Conservation (phyloP, 1,140 invertebrate genomes). For the Drosophila pruinosa region DNA sequence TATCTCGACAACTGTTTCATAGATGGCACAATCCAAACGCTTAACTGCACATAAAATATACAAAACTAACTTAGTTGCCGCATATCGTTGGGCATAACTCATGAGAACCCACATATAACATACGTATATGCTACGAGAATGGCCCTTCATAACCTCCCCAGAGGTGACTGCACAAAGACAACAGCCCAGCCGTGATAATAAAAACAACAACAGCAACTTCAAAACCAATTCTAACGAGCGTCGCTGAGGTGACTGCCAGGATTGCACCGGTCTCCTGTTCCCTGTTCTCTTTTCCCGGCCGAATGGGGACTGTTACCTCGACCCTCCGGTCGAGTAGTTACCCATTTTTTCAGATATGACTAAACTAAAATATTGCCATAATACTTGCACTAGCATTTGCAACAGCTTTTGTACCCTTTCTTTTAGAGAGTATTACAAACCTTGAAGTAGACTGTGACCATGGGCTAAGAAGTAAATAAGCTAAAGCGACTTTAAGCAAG, state of each 20-base stretch:
- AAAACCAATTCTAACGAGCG: constrained; percentile 51
- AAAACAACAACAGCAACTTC: constrained; percentile 24
- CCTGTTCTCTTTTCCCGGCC: not conserved
- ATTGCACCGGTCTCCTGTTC: not conserved
- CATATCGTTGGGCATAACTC: constrained; percentile 65
- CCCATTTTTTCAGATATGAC: constrained; percentile 12
- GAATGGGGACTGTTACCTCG: not conserved
- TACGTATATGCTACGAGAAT: too few species aligned
- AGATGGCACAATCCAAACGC: constrained; percentile 54
- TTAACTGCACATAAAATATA: constrained; percentile 75
- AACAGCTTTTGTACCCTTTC: not conserved
- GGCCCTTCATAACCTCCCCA: not conserved
- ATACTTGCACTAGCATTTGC: not conserved
- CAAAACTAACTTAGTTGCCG: constrained; percentile 68
- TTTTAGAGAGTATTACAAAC: not conserved
- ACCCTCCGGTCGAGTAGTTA: not conserved
- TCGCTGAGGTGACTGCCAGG: constrained; percentile 14
- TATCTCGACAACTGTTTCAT: constrained; percentile 12
- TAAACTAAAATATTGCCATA: constrained; percentile 20
- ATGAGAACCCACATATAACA: constrained; percentile 32
- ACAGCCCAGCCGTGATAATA: constrained; percentile 51
- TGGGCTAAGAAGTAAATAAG: too few species aligned
- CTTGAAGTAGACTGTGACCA: too few species aligned
- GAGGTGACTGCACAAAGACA: constrained; percentile 66
- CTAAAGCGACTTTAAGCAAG: too few species aligned